These are phyloP conservation scores for Ceramica pisi DNA, from an alignment of 2,888 invertebrate genomes.

Conservation along the genomic window DNA sequence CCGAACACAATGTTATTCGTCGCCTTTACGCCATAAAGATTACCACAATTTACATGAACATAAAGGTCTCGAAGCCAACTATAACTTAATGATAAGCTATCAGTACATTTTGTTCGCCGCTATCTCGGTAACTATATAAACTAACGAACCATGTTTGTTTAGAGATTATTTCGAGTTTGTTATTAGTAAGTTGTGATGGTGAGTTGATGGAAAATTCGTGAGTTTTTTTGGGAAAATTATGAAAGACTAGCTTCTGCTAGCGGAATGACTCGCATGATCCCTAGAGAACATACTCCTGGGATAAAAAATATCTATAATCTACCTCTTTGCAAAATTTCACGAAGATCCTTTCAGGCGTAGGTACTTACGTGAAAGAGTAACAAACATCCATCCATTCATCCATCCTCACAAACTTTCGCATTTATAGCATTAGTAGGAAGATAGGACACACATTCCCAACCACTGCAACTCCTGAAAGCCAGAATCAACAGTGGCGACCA, in stretches of 20 bases:
- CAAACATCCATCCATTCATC: no score
- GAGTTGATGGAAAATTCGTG: constrained; percentile 10
- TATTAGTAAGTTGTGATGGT: constrained; percentile 16
- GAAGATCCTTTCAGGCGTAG: no score
- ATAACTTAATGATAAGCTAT: constrained; percentile 54
- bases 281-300: no score
- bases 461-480: no score
- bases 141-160: constrained; percentile 59
- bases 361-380: no score
- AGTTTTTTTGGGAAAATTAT: neutral
- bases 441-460: no score
- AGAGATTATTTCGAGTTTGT: constrained; percentile 58
- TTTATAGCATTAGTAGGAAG: no score
- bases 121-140: constrained; percentile 66
- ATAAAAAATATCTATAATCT: no score
- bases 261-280: no score
- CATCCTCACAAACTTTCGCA: no score
- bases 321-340: no score
- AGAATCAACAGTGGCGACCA: no score
- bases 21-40: constrained; percentile 44
- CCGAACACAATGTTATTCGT: constrained; percentile 3
- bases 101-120: constrained; percentile 63
- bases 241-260: neutral
- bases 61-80: constrained; percentile 42
- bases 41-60: constrained; percentile 42